These are phyloP conservation scores for Dicranocentrus wangi DNA, from an alignment of 2,888 invertebrate genomes.

Conservation along the genomic window DNA sequence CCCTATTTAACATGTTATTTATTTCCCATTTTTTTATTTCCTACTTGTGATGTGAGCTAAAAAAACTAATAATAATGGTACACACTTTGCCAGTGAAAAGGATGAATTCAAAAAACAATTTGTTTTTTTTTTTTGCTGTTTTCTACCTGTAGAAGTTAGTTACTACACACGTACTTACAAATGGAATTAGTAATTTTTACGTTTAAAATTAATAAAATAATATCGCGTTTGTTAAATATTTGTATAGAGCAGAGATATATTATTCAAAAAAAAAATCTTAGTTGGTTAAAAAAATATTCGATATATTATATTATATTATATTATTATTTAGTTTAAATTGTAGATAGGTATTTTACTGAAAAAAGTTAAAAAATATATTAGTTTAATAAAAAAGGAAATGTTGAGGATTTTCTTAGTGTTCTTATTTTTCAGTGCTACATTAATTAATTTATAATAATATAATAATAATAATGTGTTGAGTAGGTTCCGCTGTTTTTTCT, in stretches of 20 bases:
- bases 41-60: too few species aligned
- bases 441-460: slow-evolving; percentile 17
- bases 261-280: background rate
- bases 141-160: background rate
- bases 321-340: slow-evolving; percentile 6
- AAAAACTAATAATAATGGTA: too few species aligned
- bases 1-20: too few species aligned
- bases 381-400: slow-evolving; percentile 3
- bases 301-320: too few species aligned
- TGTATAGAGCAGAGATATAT: slow-evolving; percentile 5
- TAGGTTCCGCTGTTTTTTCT: too few species aligned
- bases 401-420: slow-evolving; percentile 23
- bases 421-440: slow-evolving; percentile 25
- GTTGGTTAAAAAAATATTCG: background rate
- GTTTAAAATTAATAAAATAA: too few species aligned
- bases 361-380: background rate
- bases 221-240: background rate
- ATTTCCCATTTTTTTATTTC: too few species aligned
- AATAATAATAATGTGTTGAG: too few species aligned
- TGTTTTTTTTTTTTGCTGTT: too few species aligned
- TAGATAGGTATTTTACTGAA: slow-evolving; percentile 6
- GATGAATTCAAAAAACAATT: background rate
- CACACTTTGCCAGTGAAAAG: background rate
- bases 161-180: background rate
- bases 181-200: slow-evolving; percentile 7